A percentile compares a stretch with the other conserved stretches of the same genome.
phyloP scores from a whole-genome alignment of 2,888 invertebrate genomes.

The Teleiodes luculella region DNA sequence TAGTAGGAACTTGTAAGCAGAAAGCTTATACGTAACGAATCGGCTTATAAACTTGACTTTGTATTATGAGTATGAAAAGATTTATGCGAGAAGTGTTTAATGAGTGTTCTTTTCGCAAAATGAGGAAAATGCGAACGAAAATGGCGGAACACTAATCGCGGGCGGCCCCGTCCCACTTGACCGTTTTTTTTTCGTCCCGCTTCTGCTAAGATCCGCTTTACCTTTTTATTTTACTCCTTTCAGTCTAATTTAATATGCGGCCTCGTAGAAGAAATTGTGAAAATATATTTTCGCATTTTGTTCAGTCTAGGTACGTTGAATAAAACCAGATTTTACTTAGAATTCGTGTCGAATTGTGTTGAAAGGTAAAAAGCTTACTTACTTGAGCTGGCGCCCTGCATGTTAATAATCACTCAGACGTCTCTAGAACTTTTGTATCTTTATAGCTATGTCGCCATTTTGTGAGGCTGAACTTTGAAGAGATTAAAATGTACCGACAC shows the following conservation, averaged over 20 bases:
- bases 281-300: slow-evolving; percentile 61
- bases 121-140: slow-evolving; percentile 20
- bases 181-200: slow-evolving; percentile 48
- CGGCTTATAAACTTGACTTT: not conserved
- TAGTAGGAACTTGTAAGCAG: no score
- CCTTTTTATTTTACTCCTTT: slow-evolving; percentile 69
- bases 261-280: slow-evolving; percentile 59
- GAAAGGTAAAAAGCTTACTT: slow-evolving; percentile 25
- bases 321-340: slow-evolving; percentile 49
- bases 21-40: no score
- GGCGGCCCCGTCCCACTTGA: slow-evolving; percentile 33
- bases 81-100: not conserved
- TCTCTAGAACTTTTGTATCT: not conserved
- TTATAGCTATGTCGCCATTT: not conserved
- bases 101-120: slow-evolving; percentile 9
- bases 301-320: slow-evolving; percentile 54
- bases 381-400: slow-evolving; percentile 3
- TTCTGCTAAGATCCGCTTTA: slow-evolving; percentile 55
- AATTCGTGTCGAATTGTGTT: slow-evolving; percentile 43
- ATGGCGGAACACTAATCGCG: slow-evolving; percentile 34
- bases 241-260: slow-evolving; percentile 69
- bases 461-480: not conserved
- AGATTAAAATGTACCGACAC: slow-evolving; percentile 18
- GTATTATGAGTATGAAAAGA: not conserved
- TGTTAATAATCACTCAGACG: slow-evolving; percentile 9